Evolutionary conservation across 1,140 invertebrate species (phyloP).

Genomic region (Temnothorax nylanderi): DNA sequence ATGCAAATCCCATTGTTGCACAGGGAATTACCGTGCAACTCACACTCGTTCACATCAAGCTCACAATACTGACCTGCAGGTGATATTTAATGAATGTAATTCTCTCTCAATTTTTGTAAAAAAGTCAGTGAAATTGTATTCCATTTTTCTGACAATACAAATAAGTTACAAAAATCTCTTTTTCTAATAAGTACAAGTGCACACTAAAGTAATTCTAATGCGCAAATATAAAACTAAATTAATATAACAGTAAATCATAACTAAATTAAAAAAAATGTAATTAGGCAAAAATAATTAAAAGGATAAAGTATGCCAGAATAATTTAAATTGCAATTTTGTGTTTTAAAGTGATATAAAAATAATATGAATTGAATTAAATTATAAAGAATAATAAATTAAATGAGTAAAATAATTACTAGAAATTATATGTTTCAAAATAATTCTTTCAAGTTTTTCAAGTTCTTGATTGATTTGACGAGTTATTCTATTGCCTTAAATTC

Average conservation of each 20-base stretch:
- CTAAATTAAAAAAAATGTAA: background rate
- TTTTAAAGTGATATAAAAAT: background rate
- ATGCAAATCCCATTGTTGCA: conserved; percentile 94
- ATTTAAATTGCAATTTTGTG: background rate
- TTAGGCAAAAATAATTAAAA: background rate
- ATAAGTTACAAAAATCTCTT: background rate
- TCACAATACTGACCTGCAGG: conserved; percentile 89
- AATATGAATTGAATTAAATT: background rate
- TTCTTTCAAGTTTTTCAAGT: background rate
- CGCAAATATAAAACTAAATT: background rate
- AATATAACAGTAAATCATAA: background rate
- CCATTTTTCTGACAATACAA: background rate
- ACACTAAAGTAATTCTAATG: background rate
- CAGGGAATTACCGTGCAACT: conserved; percentile 85
- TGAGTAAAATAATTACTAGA: background rate
- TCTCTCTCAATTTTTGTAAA: background rate
- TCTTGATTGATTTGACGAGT: background rate
- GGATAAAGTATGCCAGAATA: background rate
- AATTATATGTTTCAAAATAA: background rate
- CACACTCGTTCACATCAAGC: conserved; percentile 93
- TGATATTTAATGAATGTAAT: background rate
- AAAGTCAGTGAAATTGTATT: background rate
- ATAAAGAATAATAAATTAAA: conserved; percentile 12
- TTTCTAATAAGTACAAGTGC: background rate
- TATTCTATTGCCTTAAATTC: background rate